Conservation (phyloP, 2,888 invertebrate genomes). For the Eubasilissa splendida region DNA sequence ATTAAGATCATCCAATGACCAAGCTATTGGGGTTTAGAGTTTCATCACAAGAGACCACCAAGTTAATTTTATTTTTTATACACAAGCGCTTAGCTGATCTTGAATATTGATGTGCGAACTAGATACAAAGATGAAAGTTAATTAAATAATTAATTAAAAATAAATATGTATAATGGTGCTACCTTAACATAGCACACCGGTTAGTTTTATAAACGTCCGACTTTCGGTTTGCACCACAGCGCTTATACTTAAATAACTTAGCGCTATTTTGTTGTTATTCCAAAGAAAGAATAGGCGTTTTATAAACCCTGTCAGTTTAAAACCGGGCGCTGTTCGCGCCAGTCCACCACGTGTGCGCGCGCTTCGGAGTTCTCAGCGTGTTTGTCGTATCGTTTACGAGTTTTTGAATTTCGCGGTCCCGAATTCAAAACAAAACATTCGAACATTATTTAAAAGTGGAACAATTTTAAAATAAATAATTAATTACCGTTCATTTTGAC, state of each 20-base stretch:
- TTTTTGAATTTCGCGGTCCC: conserved; percentile 26
- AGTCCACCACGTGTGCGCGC: conserved; percentile 49
- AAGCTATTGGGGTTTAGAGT: too few relatives aligned
- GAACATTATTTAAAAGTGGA: not conserved
- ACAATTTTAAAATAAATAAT: too few relatives aligned
- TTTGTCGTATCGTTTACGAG: conserved; percentile 10
- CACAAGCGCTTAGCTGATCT: too few relatives aligned
- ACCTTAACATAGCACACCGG: not conserved
- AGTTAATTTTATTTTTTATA: too few relatives aligned
- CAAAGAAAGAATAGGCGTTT: conserved; percentile 53
- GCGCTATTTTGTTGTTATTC: conserved; percentile 56
- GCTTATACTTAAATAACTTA: conserved; percentile 50
- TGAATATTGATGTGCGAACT: not conserved
- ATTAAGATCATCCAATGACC: too few relatives aligned
- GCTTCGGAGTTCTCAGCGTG: not conserved
- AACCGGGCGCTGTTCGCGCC: conserved; percentile 49
- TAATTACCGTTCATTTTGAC: too few relatives aligned
- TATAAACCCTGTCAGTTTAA: conserved; percentile 55
- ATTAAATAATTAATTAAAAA: not conserved
- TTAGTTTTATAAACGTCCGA: conserved; percentile 7
- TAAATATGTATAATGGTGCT: not conserved
- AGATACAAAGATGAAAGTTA: not conserved
- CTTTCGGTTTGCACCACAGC: conserved; percentile 25
- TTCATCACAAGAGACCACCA: too few relatives aligned
- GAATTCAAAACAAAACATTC: conserved; percentile 20